These are phyloP conservation scores for Ceratina australensis DNA, from an alignment of 1,140 invertebrate species.

Conservation along the genomic window DNA sequence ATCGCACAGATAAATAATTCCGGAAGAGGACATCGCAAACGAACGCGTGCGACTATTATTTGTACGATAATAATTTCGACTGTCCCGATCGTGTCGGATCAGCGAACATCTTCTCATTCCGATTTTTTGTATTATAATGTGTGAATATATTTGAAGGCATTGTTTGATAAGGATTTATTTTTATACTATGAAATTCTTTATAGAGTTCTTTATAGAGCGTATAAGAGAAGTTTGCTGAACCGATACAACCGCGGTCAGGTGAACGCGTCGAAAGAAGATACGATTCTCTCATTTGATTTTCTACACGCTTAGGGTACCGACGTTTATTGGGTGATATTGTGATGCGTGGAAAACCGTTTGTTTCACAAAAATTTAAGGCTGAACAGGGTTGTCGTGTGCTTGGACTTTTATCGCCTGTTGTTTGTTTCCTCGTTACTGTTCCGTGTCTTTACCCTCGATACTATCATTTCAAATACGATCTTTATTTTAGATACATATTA, in stretches of 20 bases:
- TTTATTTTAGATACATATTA: constrained; percentile 39
- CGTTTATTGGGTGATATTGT: constrained; percentile 3
- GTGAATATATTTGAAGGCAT: too few relatives aligned
- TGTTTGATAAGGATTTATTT: too few relatives aligned
- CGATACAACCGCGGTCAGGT: neutral
- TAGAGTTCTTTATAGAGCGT: too few relatives aligned
- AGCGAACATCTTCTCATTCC: too few relatives aligned
- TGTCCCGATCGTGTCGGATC: neutral
- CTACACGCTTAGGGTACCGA: neutral
- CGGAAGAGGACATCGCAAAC: neutral
- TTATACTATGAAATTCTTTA: too few relatives aligned
- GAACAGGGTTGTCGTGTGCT: constrained; percentile 29
- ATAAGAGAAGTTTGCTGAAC: too few relatives aligned
- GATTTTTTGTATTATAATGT: too few relatives aligned
- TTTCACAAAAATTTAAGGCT: constrained; percentile 33
- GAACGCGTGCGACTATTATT: constrained; percentile 13
- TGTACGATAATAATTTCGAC: neutral
- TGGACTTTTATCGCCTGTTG: constrained; percentile 31
- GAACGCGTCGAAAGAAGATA: neutral
- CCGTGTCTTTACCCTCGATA: neutral
- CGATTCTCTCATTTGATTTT: neutral
- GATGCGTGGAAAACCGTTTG: constrained; percentile 13
- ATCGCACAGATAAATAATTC: constrained; percentile 1
- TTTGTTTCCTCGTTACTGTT: constrained; percentile 7
- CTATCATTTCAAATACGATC: constrained; percentile 12